Evolutionary conservation across 2,888 invertebrate species (phyloP), one percentile per base, ranked within the genome.

Genomic region (Heliconius ethilla): DNA sequence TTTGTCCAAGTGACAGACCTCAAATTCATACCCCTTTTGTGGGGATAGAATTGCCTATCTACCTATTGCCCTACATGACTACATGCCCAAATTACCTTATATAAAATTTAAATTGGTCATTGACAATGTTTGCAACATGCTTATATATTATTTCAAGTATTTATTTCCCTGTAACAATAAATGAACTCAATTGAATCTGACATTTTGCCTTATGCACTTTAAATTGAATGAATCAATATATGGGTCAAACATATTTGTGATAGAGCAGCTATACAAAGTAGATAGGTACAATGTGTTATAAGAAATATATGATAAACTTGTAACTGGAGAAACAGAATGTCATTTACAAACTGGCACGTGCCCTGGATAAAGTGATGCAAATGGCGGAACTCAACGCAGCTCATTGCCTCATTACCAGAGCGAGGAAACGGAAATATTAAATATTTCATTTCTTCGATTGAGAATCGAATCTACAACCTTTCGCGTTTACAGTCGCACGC

Each of bases 211-310:
- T n/a, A 59, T 72, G 72, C 72, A 59, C 33, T 72, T 72, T 72
- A 15, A 59, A 72, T 72, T 72, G 59, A 59, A 59, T 72, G 59
- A 72, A 59, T 59, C 59, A 33, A 72, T 59, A 72, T 72, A 59
- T 72, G 25, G 72, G 72, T 72, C 72, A 72, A 59, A 72, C 25
- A 37, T 72, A 59, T 72, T 59, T 59, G 45, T 45, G 69, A 45
- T 25, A 45, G 69, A 25, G 40, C 22, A 29, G 22, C 66, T n/a
- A 37, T 45, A 25, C 40, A 18, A 25, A 69, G 37, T 22, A 33
- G n/a, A 18, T n/a, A 66, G n/a, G 29, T n/a, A 67, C 25, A 67
- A 67, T 67, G 3, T 18, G 3, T 40, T 69, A 27, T 11, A 11
- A 67, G n/a, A 40, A 63, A 27, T 29, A 63, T 63, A 51, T 51